A percentile compares a stretch with the other conserved stretches of the same genome.
Evolutionary conservation across 2,888 invertebrate genomes (phyloP).

Genomic region (Sycophila texana): DNA sequence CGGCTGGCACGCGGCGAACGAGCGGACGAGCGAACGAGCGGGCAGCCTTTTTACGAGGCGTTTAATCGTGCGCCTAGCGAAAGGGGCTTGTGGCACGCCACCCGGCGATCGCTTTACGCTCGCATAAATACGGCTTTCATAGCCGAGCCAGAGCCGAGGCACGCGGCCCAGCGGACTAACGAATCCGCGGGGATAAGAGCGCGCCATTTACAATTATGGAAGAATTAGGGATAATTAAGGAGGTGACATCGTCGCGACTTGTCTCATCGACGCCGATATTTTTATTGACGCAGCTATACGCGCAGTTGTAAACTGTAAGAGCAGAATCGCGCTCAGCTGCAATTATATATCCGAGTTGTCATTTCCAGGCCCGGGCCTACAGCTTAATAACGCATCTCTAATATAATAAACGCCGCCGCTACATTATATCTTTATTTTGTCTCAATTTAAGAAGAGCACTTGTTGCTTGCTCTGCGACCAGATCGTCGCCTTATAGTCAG

Average conservation of each 20-base stretch:
- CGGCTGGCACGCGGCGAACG: slow-evolving; percentile 36
- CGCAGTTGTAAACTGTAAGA: slow-evolving; percentile 30
- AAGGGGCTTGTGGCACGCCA: slow-evolving; percentile 52
- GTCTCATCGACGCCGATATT: slow-evolving; percentile 30
- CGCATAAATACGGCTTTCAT: slow-evolving; percentile 53
- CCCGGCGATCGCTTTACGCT: slow-evolving; percentile 54
- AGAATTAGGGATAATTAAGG: slow-evolving; percentile 53
- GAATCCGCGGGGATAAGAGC: slow-evolving; percentile 39
- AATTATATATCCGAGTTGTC: slow-evolving; percentile 34
- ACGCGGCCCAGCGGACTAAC: slow-evolving; percentile 31
- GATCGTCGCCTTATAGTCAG: slow-evolving; percentile 24
- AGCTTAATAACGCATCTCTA: slow-evolving; percentile 44
- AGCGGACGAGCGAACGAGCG: not conserved
- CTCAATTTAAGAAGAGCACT: no score
- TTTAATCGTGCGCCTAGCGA: slow-evolving; percentile 34
- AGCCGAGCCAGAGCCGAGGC: slow-evolving; percentile 5
- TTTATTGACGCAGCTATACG: slow-evolving; percentile 20
- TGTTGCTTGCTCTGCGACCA: no score
- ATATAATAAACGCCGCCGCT: slow-evolving; percentile 30
- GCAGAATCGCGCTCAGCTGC: no score
- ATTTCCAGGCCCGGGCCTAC: slow-evolving; percentile 40
- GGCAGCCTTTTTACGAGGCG: slow-evolving; percentile 22
- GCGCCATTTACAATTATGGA: slow-evolving; percentile 49
- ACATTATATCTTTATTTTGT: slow-evolving; percentile 29
- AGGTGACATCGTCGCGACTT: slow-evolving; percentile 45